phyloP scores from a whole-genome alignment of 2,888 invertebrate species.

The Gnatocerus cornutus region DNA sequence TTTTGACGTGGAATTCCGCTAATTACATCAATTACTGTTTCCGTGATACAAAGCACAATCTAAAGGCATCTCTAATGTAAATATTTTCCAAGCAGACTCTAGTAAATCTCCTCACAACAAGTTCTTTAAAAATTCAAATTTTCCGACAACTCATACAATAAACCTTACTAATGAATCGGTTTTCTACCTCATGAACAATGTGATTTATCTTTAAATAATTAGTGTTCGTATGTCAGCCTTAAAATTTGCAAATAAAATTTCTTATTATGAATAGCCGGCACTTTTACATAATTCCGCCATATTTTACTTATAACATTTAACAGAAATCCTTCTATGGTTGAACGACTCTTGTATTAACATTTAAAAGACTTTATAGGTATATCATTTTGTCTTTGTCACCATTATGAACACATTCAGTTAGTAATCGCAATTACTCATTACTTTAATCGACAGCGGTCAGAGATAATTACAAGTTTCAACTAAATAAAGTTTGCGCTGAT shows the following conservation, averaged over 20 bases:
- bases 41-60: too few species aligned
- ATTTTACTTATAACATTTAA: background rate
- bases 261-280: background rate
- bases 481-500: constrained; percentile 26
- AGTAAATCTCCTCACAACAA: background rate
- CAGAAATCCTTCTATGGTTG: background rate
- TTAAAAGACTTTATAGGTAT: background rate
- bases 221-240: background rate
- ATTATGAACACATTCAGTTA: constrained; percentile 6
- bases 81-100: too few species aligned
- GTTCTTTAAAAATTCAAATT: background rate
- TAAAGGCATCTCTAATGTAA: too few species aligned
- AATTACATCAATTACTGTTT: too few species aligned
- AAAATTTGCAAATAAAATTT: background rate
- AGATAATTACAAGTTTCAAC: constrained; percentile 39
- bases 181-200: constrained; percentile 2
- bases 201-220: background rate
- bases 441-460: constrained; percentile 34
- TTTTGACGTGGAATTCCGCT: too few species aligned
- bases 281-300: background rate
- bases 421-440: constrained; percentile 38
- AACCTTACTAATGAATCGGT: background rate
- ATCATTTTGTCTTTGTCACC: background rate
- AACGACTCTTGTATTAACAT: background rate
- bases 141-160: background rate